phyloP scores from a whole-genome alignment of 2,888 invertebrate species.

The Sphecodes monilicornis region DNA sequence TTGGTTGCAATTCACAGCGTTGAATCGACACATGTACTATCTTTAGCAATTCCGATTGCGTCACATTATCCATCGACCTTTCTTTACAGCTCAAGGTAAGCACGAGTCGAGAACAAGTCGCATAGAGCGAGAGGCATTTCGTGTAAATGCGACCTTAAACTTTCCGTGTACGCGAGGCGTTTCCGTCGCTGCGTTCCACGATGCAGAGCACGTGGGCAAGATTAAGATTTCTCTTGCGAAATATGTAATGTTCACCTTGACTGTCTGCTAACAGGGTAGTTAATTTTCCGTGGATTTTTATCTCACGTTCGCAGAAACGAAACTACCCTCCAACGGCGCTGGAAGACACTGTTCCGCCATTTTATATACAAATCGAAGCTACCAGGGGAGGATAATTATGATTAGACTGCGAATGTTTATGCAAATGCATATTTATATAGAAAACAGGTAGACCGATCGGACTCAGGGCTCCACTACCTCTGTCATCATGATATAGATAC shows the following conservation, averaged over 20 bases:
- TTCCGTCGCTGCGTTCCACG: constrained; percentile 42
- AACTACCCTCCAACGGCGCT: background rate
- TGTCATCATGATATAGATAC: no score
- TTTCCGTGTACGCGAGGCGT: constrained; percentile 61
- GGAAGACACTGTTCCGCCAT: background rate
- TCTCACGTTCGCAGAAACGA: background rate
- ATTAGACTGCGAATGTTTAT: no score
- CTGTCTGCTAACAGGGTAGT: constrained; percentile 4
- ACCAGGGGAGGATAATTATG: no score
- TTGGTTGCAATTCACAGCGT: background rate
- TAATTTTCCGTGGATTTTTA: constrained; percentile 20
- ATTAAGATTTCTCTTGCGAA: constrained; percentile 31
- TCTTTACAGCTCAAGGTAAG: constrained; percentile 67
- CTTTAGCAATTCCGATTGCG: constrained; percentile 58
- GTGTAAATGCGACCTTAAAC: constrained; percentile 71
- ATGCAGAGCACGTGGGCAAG: constrained; percentile 53
- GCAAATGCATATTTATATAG: no score
- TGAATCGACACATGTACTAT: constrained; percentile 33
- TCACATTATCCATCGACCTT: constrained; percentile 67
- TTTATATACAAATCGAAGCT: constrained; percentile 5
- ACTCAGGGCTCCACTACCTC: no score
- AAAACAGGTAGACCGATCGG: no score
- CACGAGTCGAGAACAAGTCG: constrained; percentile 57
- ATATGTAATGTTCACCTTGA: constrained; percentile 38
- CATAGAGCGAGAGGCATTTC: constrained; percentile 63